phyloP scores from a whole-genome alignment of 2,113 vertebrate genomes.

The Pao palembangensis region DNA sequence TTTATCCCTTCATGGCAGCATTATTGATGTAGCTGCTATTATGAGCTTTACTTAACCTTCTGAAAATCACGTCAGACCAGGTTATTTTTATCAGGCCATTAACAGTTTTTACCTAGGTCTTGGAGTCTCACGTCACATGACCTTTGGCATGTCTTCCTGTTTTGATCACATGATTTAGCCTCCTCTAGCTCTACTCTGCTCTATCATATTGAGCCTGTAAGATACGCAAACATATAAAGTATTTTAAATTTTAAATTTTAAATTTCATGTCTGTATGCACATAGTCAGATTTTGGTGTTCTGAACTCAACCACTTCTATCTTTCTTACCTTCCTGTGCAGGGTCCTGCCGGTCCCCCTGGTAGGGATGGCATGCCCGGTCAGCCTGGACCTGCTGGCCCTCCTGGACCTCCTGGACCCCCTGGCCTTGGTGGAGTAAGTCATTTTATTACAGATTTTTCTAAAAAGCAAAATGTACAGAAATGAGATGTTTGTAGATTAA shows the following conservation, averaged over 20 bases:
- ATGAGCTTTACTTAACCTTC: background rate
- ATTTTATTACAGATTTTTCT: background rate
- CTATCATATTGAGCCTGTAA: background rate
- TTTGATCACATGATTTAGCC: background rate
- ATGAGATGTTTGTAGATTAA: background rate
- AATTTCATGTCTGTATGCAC: background rate
- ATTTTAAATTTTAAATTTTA: background rate
- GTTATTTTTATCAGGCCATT: background rate
- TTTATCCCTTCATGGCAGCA: too few species aligned
- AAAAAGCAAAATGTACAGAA: too few species aligned
- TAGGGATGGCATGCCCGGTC: constrained; percentile 87
- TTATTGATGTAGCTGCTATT: background rate
- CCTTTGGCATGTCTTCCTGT: constrained; percentile 9
- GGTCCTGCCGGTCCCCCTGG: constrained; percentile 83
- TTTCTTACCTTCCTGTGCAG: constrained; percentile 57
- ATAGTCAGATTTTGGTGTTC: background rate
- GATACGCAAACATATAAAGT: background rate
- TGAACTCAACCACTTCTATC: background rate
- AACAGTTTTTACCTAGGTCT: constrained; percentile 8
- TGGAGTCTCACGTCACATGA: constrained; percentile 19
- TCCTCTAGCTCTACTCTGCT: too few species aligned
- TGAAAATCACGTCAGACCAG: background rate
- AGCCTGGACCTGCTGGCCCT: constrained; percentile 83
- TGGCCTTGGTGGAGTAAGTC: constrained; percentile 95
- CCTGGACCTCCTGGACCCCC: constrained; percentile 88